These are phyloP conservation scores for Dendroctonus ponderosae DNA, from an alignment of 1,140 invertebrate genomes.

Conservation along the genomic window DNA sequence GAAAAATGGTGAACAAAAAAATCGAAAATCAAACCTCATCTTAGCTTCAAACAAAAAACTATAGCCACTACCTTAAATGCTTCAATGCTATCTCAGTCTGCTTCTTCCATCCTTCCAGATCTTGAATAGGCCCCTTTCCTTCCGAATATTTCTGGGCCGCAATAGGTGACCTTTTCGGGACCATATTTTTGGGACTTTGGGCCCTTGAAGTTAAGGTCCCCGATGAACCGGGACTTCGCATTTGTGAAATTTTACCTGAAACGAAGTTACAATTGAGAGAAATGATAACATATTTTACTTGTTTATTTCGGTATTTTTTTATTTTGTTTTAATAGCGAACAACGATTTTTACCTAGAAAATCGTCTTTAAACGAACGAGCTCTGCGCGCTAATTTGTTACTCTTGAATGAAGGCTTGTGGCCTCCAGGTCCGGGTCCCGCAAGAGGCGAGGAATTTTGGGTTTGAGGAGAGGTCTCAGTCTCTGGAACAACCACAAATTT, in stretches of 20 bases:
- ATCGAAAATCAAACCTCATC: background rate
- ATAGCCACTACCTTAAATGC: constrained; percentile 35
- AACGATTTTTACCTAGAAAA: constrained; percentile 62
- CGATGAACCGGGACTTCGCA: constrained; percentile 64
- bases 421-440: constrained; percentile 49
- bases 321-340: too few relatives aligned
- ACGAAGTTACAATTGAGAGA: background rate
- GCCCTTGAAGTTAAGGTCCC: constrained; percentile 34
- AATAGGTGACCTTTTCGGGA: constrained; percentile 12
- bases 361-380: constrained; percentile 90
- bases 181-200: constrained; percentile 44
- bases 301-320: too few relatives aligned
- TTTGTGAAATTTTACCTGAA: constrained; percentile 72
- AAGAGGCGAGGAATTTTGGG: constrained; percentile 42
- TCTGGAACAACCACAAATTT: constrained; percentile 34
- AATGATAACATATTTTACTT: too few relatives aligned
- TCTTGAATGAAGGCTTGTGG: constrained; percentile 65
- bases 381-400: constrained; percentile 74
- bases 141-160: constrained; percentile 26
- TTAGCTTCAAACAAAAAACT: background rate
- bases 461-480: constrained; percentile 38
- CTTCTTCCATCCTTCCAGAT: constrained; percentile 45
- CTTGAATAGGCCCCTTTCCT: constrained; percentile 41
- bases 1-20: too few relatives aligned
- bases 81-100: constrained; percentile 43